phyloP scores from a whole-genome alignment of 23 tunicate genomes.

The Styela clava region DNA sequence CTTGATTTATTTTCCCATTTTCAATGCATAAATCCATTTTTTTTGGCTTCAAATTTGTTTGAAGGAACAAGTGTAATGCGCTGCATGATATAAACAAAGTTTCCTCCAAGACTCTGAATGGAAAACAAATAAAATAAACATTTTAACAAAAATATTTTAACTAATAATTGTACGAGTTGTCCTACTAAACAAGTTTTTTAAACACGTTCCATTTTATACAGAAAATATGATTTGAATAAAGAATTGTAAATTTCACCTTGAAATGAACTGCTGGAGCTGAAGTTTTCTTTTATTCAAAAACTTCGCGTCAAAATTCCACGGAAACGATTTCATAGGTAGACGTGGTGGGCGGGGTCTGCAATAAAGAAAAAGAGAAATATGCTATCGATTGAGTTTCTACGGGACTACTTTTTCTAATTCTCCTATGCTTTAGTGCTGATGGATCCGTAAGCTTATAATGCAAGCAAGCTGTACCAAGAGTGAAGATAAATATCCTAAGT shows the following conservation, averaged over 20 bases:
- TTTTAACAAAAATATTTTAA: too few species aligned
- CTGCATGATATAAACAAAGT: conserved; percentile 52
- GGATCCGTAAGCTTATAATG: too few species aligned
- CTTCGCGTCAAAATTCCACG: neutral
- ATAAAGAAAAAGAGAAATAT: neutral
- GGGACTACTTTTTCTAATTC: too few species aligned
- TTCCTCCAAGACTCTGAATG: conserved; percentile 47
- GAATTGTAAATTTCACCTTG: neutral
- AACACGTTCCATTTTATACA: too few species aligned
- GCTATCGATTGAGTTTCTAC: too few species aligned
- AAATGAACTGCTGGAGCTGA: neutral
- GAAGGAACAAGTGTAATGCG: conserved; percentile 70
- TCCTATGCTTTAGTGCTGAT: too few species aligned
- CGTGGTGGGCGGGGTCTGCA: neutral
- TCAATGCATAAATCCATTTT: conserved; percentile 56
- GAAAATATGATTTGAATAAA: too few species aligned
- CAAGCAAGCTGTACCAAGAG: too few species aligned
- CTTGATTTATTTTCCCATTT: conserved; percentile 17
- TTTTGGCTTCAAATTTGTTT: conserved; percentile 42
- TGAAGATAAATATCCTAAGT: too few species aligned
- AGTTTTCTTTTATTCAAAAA: neutral
- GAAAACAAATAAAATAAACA: too few species aligned
- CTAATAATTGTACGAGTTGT: too few species aligned
- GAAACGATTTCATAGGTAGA: conserved; percentile 6
- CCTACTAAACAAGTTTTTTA: too few species aligned